These are phyloP conservation scores for Ptyas mucosa DNA, from an alignment of 2,113 vertebrate species.

Conservation along the genomic window DNA sequence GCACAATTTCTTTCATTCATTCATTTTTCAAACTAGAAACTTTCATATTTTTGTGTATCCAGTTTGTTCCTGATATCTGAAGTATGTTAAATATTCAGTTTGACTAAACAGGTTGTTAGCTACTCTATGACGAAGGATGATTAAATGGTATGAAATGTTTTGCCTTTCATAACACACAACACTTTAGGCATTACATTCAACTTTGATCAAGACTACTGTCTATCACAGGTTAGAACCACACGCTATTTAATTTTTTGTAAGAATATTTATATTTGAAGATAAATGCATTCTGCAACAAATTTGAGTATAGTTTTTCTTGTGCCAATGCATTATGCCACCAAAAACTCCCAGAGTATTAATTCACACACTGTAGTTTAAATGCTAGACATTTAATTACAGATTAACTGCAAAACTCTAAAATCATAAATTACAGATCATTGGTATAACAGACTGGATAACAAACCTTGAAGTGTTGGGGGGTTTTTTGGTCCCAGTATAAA, in stretches of 20 bases:
- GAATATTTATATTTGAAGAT: background rate
- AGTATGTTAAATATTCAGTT: background rate
- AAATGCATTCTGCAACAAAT: background rate
- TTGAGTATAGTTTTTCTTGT: background rate
- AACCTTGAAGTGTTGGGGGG: fast-evolving
- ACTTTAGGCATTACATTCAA: background rate
- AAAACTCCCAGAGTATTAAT: background rate
- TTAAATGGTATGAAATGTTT: background rate
- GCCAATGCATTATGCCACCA: background rate
- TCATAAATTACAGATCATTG: background rate
- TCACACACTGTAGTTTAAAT: background rate
- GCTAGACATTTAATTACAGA: background rate
- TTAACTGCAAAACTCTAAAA: background rate
- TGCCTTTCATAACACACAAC: background rate
- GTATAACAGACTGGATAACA: background rate
- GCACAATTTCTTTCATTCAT: background rate
- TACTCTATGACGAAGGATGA: background rate
- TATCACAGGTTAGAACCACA: background rate
- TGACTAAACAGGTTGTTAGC: background rate
- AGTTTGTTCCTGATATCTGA: background rate
- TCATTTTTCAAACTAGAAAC: background rate
- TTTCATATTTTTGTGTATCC: background rate
- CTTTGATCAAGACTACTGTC: background rate
- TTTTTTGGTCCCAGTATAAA: background rate
- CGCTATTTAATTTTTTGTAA: background rate